Percentiles rank a stretch among this genome's conserved stretches.
Evolutionary conservation across 2,888 invertebrate genomes (phyloP).

Genomic region (Coenonympha arcania): DNA sequence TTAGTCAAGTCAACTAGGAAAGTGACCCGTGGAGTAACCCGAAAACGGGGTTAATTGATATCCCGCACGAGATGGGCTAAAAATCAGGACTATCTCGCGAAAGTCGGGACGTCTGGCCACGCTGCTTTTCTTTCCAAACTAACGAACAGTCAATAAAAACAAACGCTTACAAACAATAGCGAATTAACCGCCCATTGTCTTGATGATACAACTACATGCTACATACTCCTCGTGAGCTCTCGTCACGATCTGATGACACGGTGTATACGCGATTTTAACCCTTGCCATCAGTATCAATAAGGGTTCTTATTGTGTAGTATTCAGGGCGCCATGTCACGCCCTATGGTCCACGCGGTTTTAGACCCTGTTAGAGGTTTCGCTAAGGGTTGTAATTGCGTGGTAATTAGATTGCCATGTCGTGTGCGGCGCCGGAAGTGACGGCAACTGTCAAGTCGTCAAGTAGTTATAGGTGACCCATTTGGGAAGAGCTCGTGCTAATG

Average conservation of each 20-base stretch:
- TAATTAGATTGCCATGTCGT: neutral
- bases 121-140: neutral
- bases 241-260: constrained; percentile 12
- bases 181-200: constrained; percentile 12
- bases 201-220: constrained; percentile 7
- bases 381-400: neutral
- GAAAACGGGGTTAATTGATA: too few species aligned
- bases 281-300: neutral
- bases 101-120: neutral
- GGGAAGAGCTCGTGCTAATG: constrained; percentile 4
- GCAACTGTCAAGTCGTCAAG: constrained; percentile 4
- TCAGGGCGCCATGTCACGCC: neutral
- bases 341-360: neutral
- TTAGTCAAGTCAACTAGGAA: too few species aligned
- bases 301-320: neutral
- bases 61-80: too few species aligned
- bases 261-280: neutral
- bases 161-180: constrained; percentile 8
- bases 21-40: too few species aligned
- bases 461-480: neutral
- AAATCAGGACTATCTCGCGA: neutral
- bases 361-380: neutral
- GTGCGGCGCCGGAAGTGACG: constrained; percentile 16
- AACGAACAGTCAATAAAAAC: neutral
- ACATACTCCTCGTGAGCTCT: constrained; percentile 13